Base-by-base conservation (phyloP, 1,140 invertebrate genomes). In the Seison nebaliae region DNA sequence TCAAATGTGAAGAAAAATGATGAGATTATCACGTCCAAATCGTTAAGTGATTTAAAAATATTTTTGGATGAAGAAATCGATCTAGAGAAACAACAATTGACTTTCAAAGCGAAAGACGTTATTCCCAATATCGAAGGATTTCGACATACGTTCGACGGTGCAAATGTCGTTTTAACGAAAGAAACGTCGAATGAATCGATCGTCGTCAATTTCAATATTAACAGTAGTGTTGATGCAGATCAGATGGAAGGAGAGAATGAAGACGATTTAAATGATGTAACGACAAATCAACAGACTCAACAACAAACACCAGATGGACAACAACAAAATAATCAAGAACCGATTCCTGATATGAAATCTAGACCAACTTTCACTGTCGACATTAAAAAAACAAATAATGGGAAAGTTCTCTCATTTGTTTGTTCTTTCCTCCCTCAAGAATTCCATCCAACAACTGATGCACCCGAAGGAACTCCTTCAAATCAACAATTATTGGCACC, bases 1-100 rank as follows among this genome's bases (percentile, higher is more conserved):
- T n/a, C n/a, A n/a, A n/a, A n/a, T n/a, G n/a, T n/a, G n/a, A n/a
- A n/a, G n/a, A n/a, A n/a, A n/a, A n/a, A n/a, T n/a, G n/a, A n/a
- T n/a, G n/a, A n/a, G n/a, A n/a, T n/a, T n/a, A n/a, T n/a, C n/a
- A 28, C 17, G 17, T 26, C 35, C 2, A 22, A 31, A 23, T 30
- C 30, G 14, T 34, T 34, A 18, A 40, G 35, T 29, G 38, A 40
- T 23, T 42, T 42, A 18, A 24, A 20, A 19, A 22, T 21, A 16
- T 42, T 42, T 32, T 14, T 42, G 2, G 28, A 35, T 24, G 26
- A 42, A 42, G 39, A 42, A 32, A 42, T 42, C 9, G 23, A 42
- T 30, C 12, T 23, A 9, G 39, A 42, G 12, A 36, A 35, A 32
- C 24, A 28, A 18, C 33, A 33, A 12, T 22, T 15, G 18, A 36